phyloP scores from a whole-genome alignment of 2,797 vertebrate species.

The Cottoperca gobio region DNA sequence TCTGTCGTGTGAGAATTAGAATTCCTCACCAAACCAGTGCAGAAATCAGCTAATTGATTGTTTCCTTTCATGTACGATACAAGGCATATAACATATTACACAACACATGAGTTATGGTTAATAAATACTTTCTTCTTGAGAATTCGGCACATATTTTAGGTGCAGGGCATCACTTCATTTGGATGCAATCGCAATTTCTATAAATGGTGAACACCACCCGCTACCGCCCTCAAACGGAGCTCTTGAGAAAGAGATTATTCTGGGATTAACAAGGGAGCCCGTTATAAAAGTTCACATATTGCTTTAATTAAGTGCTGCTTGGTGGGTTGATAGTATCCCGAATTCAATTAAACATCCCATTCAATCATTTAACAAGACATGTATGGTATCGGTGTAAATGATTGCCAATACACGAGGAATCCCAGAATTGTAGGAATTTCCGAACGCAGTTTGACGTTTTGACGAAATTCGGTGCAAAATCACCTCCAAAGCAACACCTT shows the following conservation, averaged over 20 bases:
- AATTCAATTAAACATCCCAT: fast-evolving
- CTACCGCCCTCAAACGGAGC: conserved; percentile 11
- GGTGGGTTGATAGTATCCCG: neutral
- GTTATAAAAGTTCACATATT: conserved; percentile 15
- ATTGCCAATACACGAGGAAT: neutral
- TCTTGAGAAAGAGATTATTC: conserved; percentile 9
- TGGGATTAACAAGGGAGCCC: conserved; percentile 30
- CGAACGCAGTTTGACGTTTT: neutral
- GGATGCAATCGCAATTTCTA: neutral
- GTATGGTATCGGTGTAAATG: fast-evolving
- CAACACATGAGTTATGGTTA: fast-evolving
- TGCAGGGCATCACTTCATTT: neutral
- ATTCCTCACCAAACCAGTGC: neutral
- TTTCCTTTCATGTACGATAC: neutral
- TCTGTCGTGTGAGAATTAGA: neutral
- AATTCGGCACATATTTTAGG: neutral
- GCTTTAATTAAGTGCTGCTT: neutral
- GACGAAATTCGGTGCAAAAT: neutral
- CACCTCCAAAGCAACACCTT: neutral
- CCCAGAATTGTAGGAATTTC: neutral
- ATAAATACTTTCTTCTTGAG: fast-evolving
- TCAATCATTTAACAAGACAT: fast-evolving
- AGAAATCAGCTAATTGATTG: neutral
- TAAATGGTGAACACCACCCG: neutral
- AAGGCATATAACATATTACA: fast-evolving